A percentile compares a stretch with the other conserved stretches of the same genome.
Evolutionary conservation across 2,113 vertebrate genomes (phyloP).

Genomic region (Apus apus): DNA sequence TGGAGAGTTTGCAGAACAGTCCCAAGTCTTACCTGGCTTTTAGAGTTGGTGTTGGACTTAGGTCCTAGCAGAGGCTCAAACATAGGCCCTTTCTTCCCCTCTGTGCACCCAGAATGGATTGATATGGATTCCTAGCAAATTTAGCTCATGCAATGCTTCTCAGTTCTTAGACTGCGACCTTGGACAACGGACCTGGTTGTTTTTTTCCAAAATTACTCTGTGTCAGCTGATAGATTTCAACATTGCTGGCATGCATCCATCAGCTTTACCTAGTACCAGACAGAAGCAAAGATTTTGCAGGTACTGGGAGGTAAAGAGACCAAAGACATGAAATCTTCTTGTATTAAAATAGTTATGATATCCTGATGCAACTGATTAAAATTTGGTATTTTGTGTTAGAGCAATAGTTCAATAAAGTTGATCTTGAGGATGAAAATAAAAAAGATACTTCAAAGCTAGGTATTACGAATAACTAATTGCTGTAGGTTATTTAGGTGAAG

Average conservation of each 20-base stretch:
- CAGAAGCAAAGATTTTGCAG: background rate
- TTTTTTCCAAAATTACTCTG: background rate
- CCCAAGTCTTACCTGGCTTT: background rate
- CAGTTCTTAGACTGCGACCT: background rate
- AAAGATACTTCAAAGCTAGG: background rate
- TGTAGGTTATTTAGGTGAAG: background rate
- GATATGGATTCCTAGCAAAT: background rate
- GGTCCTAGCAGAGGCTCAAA: background rate
- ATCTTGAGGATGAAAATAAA: background rate
- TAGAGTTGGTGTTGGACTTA: background rate
- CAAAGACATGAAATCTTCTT: background rate
- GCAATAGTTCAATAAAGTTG: background rate
- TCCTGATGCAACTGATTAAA: background rate
- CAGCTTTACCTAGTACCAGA: background rate
- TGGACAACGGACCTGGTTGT: background rate
- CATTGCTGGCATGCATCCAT: background rate
- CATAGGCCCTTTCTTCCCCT: background rate
- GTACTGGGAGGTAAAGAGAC: background rate
- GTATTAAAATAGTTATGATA: background rate
- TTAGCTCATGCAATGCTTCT: background rate
- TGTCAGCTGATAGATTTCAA: background rate
- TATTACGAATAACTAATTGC: background rate
- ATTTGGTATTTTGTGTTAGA: background rate
- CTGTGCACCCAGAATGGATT: background rate
- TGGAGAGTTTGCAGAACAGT: background rate